Conservation (phyloP, 1,140 invertebrate genomes). For the Globodera rostochiensis region DNA sequence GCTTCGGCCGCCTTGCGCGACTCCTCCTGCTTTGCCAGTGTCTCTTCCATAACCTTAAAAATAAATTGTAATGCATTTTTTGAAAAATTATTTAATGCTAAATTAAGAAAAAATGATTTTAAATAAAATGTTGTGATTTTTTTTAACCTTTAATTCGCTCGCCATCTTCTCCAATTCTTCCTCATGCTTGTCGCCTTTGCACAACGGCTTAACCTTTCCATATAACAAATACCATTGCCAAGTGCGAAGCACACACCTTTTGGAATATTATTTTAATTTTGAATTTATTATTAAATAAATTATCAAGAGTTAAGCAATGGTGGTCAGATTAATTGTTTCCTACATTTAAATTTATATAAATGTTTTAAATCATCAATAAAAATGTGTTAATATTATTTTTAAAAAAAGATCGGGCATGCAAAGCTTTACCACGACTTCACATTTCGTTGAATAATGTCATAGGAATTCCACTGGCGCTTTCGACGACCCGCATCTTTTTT, state of each 20-base stretch:
- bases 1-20: slow-evolving; percentile 44
- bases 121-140: too few species aligned
- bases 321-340: too few species aligned
- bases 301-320: too few species aligned
- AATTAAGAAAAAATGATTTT: too few species aligned
- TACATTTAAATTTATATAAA: slow-evolving; percentile 65
- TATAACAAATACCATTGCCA: slow-evolving; percentile 81
- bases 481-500: slow-evolving; percentile 35
- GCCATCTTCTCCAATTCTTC: slow-evolving; percentile 48
- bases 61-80: too few species aligned
- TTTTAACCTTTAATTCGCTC: slow-evolving; percentile 35
- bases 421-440: slow-evolving; percentile 83
- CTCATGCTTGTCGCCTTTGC: slow-evolving; percentile 43
- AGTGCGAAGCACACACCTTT: slow-evolving; percentile 84
- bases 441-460: slow-evolving; percentile 96
- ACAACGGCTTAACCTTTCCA: slow-evolving; percentile 45
- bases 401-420: too few species aligned
- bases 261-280: slow-evolving; percentile 83
- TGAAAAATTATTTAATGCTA: too few species aligned
- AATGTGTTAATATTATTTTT: too few species aligned
- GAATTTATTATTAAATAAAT: neutral
- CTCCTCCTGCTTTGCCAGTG: slow-evolving; percentile 47
- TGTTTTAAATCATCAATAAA: too few species aligned
- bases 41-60: slow-evolving; percentile 33
- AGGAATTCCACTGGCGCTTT: slow-evolving; percentile 69